phyloP scores from a whole-genome alignment of 2,888 invertebrate species.

The Oscheius sp. region DNA sequence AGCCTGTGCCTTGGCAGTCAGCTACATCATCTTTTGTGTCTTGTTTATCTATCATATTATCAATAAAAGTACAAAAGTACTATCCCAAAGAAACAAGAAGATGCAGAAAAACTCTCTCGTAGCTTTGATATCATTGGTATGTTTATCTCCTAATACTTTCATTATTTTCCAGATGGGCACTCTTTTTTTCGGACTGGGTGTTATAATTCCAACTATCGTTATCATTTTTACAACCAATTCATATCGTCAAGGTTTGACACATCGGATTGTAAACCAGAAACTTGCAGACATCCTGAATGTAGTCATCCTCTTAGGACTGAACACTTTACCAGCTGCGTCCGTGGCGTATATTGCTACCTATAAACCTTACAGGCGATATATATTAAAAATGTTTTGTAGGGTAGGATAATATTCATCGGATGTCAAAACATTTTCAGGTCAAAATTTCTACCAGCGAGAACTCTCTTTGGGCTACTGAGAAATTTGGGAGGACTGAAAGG shows the following conservation, averaged over 20 bases:
- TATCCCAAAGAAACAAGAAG: constrained; percentile 1
- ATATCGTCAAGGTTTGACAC: constrained; percentile 11
- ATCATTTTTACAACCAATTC: constrained; percentile 4
- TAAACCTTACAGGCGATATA: background rate
- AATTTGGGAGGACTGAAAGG: too few relatives aligned
- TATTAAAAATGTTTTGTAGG: background rate
- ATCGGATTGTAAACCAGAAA: too few relatives aligned
- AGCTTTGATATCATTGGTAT: constrained; percentile 12
- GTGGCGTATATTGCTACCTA: constrained; percentile 3
- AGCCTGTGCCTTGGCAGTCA: background rate
- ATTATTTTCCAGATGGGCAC: constrained; percentile 2
- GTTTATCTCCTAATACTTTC: background rate
- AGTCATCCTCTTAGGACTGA: background rate
- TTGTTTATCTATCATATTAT: background rate
- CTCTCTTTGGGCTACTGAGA: too few relatives aligned
- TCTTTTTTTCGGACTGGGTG: background rate
- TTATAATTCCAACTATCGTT: background rate
- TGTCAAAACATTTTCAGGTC: background rate
- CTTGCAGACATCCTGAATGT: constrained; percentile 14
- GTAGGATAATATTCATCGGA: background rate
- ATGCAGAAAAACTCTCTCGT: background rate
- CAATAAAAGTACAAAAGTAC: background rate
- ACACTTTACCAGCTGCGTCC: background rate
- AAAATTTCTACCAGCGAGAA: too few relatives aligned
- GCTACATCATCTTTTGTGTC: background rate